Conservation (phyloP, 2,113 vertebrate species). For the Erythrocercus mccallii region DNA sequence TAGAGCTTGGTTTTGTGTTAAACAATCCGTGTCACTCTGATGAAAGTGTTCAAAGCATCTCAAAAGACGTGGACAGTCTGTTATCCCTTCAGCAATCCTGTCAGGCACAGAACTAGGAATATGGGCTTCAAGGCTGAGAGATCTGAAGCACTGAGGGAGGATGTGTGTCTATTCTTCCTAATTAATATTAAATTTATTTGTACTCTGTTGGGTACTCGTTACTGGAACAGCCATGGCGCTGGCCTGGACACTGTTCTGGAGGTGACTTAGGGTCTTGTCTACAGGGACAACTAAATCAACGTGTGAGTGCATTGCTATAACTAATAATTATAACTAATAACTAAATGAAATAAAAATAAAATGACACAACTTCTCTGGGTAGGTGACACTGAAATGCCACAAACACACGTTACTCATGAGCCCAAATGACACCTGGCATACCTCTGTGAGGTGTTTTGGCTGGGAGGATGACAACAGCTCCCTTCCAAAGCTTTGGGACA, state of each 20-base stretch:
- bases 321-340: not conserved
- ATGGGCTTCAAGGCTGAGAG: not conserved
- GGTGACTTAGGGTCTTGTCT: not conserved
- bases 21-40: rapidly evolving
- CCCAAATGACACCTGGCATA: not conserved
- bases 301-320: too few species aligned
- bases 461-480: not conserved
- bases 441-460: not conserved
- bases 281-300: not conserved
- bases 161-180: rapidly evolving
- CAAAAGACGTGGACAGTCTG: too few species aligned
- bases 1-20: not conserved
- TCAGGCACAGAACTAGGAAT: rapidly evolving
- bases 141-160: not conserved
- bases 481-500: not conserved
- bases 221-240: not conserved
- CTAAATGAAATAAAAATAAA: not conserved
- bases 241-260: not conserved
- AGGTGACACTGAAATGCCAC: not conserved
- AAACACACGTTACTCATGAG: rapidly evolving
- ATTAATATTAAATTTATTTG: not conserved
- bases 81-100: not conserved
- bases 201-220: not conserved
- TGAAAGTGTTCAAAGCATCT: not conserved
- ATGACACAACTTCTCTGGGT: not conserved